phyloP scores from a whole-genome alignment of 2,113 vertebrate genomes.

The Tricholaema leucomelas region DNA sequence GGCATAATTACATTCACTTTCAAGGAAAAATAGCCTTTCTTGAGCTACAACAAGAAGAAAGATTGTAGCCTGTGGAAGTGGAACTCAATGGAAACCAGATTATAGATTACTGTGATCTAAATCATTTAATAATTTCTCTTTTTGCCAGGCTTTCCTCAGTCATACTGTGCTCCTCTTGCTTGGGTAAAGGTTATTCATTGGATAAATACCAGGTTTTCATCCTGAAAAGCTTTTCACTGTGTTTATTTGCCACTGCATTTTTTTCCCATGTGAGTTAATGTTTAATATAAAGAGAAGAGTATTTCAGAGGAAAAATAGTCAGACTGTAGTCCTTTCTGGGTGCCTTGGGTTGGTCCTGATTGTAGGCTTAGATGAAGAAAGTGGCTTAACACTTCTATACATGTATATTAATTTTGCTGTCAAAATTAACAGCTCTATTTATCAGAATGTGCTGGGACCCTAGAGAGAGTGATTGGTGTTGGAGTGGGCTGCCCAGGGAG shows the following conservation, averaged over 20 bases:
- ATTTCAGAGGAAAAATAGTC: background rate
- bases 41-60: background rate
- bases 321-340: background rate
- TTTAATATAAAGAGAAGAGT: background rate
- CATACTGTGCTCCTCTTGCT: background rate
- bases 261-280: background rate
- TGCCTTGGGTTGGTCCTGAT: background rate
- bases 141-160: background rate
- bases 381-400: background rate
- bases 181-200: constrained; percentile 7
- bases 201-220: constrained; percentile 20
- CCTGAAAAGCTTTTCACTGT: background rate
- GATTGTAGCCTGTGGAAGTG: background rate
- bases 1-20: background rate
- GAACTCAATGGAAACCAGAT: constrained; percentile 15
- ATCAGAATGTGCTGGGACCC: background rate
- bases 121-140: background rate
- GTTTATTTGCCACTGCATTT: background rate
- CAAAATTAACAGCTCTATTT: background rate
- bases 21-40: background rate
- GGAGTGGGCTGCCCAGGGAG: too few species aligned
- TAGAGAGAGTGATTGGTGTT: too few species aligned
- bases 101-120: constrained; percentile 12
- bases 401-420: background rate
- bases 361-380: background rate